Evolutionary conservation across 2,888 invertebrate species (phyloP).

Genomic region (Ormyrus rosae): DNA sequence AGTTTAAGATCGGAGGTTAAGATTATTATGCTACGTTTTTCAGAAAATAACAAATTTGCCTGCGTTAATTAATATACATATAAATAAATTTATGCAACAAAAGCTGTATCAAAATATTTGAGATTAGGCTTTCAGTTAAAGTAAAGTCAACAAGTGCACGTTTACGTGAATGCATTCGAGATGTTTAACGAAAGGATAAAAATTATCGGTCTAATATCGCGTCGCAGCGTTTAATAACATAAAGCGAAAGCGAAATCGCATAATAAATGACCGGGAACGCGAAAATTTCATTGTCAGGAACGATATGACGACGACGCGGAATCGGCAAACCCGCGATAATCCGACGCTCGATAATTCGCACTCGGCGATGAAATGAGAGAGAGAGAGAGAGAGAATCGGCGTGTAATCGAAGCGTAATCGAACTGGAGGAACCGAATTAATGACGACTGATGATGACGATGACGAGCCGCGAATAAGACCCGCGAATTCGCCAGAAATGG

Average conservation of each 20-base stretch:
- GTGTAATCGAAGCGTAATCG: constrained; percentile 23
- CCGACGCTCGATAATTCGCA: not conserved
- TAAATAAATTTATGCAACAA: no score
- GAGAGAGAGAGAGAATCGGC: not conserved
- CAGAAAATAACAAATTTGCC: no score
- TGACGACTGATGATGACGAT: not conserved
- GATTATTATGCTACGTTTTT: no score
- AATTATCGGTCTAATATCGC: not conserved
- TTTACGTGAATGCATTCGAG: no score
- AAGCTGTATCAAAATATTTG: no score
- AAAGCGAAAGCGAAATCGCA: not conserved
- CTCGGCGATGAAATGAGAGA: constrained; percentile 5
- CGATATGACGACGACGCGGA: not conserved
- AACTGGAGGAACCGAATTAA: constrained; percentile 29
- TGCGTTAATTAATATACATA: no score
- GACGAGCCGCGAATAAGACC: not conserved
- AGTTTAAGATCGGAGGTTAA: no score
- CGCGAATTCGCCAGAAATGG: not conserved
- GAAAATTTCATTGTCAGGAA: not conserved
- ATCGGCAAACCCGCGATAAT: not conserved
- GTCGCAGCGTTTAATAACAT: not conserved
- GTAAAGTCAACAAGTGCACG: no score
- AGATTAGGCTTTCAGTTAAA: no score
- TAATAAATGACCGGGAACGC: not conserved
- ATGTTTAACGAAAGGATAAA: not conserved